Base-by-base conservation (phyloP, 2,888 invertebrate genomes). In the Apantesis nais region DNA sequence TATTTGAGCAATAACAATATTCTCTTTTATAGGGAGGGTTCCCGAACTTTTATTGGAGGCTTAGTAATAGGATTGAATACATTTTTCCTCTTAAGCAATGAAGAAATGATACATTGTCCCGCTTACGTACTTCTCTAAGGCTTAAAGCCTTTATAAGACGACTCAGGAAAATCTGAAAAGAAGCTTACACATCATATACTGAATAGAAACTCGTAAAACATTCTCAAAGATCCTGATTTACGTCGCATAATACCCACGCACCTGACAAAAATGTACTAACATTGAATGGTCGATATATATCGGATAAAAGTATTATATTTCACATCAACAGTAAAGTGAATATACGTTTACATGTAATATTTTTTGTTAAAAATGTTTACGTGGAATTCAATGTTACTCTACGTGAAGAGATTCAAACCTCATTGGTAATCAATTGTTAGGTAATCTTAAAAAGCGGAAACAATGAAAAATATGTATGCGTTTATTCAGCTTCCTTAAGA, bases 101-200 rank as follows among this genome's bases (percentile, higher is more conserved):
- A 78, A 81, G 83, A 85, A 85, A 84, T 86, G 82, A 85, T 85
- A 83, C 86, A 89, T 89, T 89, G 87, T 89, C 82, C 85, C 84
- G 72, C 83, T 83, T 83, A 78, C 73, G 76, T 82, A 85, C 83
- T 83, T 84, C 85, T 86, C 79, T 79, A 78, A 85, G 78, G 81
- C 80, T 91, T 90, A 88, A 86, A 87, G 79, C 87, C 82, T 88
- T 88, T 86, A 87, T 86, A 87, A 88, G 85, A 86, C 83, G 85
- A 81, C 85, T 86, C 85, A 44, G 64, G 55, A 79, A 85, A 89
- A 89, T 90, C 89, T 88, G 84, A 82, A 89, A 91, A 91, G 90
- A 88, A 85, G 89, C 88, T 92, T 90, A 90, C 83, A 85, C 29
- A 29, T 58, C 84, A 83, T 83, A 81, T 83, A 83, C 86, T 88